Conservation (phyloP, 2,113 vertebrate genomes). For the Passer montanus region DNA sequence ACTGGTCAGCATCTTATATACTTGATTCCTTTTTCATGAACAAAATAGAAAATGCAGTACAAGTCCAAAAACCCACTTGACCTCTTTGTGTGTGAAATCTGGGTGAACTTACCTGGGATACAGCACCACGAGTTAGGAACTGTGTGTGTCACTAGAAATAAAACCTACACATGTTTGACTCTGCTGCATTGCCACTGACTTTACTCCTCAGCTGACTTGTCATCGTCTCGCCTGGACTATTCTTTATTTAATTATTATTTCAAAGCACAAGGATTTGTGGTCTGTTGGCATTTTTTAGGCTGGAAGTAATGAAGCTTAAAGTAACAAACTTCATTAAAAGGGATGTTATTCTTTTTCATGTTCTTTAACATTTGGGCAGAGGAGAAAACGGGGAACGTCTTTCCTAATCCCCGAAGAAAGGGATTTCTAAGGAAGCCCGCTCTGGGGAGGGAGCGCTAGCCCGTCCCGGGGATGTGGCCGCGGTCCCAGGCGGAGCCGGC, state of each 20-base stretch:
- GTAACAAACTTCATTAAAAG: neutral
- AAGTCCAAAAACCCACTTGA: neutral
- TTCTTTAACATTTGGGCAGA: neutral
- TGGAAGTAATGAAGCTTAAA: neutral
- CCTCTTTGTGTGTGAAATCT: neutral
- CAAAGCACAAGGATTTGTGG: neutral
- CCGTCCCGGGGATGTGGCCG: neutral
- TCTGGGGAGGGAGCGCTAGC: neutral
- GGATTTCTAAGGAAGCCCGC: neutral
- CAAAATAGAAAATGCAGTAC: neutral
- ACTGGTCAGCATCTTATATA: neutral
- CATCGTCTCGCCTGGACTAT: neutral
- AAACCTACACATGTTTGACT: rapidly evolving
- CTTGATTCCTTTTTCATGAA: neutral
- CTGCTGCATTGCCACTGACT: neutral
- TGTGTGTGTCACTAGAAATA: neutral
- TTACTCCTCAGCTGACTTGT: neutral
- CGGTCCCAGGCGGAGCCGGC: neutral
- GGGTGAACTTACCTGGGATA: neutral
- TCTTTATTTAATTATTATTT: neutral
- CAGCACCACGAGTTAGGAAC: neutral
- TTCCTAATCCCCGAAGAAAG: neutral
- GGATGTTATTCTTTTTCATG: neutral
- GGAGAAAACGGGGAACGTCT: rapidly evolving
- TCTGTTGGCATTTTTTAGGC: neutral